Evolutionary conservation across 2,797 vertebrate genomes (phyloP).

Genomic region (Parambassis ranga): DNA sequence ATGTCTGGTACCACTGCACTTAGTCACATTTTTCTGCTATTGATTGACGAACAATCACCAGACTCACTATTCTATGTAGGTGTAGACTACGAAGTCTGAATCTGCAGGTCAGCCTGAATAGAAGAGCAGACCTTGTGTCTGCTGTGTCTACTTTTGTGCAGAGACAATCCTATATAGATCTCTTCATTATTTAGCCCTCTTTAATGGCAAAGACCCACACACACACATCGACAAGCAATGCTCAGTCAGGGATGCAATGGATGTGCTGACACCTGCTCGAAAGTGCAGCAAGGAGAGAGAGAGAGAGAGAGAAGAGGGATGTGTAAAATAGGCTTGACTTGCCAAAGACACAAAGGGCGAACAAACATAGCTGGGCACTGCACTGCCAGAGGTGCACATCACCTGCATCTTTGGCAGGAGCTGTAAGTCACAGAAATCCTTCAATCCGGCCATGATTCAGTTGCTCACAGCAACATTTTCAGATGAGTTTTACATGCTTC

Average conservation of each 20-base stretch:
- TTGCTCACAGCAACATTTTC: slow-evolving; percentile 10
- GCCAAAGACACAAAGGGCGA: slow-evolving; percentile 63
- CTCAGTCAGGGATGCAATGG: slow-evolving; percentile 54
- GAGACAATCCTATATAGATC: slow-evolving; percentile 22
- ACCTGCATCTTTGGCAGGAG: slow-evolving; percentile 37
- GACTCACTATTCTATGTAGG: neutral
- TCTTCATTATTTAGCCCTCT: slow-evolving; percentile 47
- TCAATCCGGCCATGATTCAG: slow-evolving; percentile 9
- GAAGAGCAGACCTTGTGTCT: neutral
- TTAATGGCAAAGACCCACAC: slow-evolving; percentile 38
- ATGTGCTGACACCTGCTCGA: slow-evolving; percentile 67
- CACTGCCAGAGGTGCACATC: slow-evolving; percentile 51
- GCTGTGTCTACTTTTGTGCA: slow-evolving; percentile 2
- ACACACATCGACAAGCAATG: slow-evolving; percentile 38
- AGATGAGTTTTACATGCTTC: slow-evolving; percentile 11
- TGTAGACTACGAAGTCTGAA: neutral
- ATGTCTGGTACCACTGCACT: neutral
- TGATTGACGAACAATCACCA: neutral
- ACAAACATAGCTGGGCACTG: slow-evolving; percentile 41
- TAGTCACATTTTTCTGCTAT: neutral
- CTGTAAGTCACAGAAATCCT: slow-evolving; percentile 17
- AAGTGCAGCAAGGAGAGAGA: slow-evolving; percentile 21
- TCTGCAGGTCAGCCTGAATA: neutral
- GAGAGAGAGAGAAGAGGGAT: slow-evolving; percentile 13
- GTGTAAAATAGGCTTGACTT: slow-evolving; percentile 42